phyloP scores from a whole-genome alignment of 2,797 vertebrate genomes.

The Acrocephalus scirpaceus region DNA sequence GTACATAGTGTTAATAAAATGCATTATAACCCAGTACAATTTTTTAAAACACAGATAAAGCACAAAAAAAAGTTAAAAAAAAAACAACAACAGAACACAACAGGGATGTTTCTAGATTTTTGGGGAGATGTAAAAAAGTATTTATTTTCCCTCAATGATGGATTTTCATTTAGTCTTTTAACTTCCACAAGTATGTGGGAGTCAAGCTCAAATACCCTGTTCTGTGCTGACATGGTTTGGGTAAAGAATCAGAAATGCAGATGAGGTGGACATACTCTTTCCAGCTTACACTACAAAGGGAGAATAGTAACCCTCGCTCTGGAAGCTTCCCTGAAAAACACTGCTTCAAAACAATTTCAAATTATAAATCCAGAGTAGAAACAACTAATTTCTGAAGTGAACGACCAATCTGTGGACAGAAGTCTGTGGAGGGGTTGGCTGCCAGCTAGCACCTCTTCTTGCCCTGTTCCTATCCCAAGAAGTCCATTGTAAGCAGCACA shows the following conservation, averaged over 20 bases:
- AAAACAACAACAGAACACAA: background rate
- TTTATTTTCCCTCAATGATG: slow-evolving; percentile 43
- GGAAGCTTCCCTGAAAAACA: slow-evolving; percentile 76
- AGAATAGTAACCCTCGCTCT: slow-evolving; percentile 33
- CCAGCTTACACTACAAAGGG: slow-evolving; percentile 59
- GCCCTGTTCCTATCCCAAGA: slow-evolving; percentile 32
- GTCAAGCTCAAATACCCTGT: slow-evolving; percentile 73
- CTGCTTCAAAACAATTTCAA: slow-evolving; percentile 63
- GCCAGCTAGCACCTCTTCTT: slow-evolving; percentile 56
- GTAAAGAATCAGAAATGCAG: slow-evolving; percentile 57
- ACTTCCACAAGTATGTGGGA: slow-evolving; percentile 70
- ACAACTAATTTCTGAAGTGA: slow-evolving; percentile 33
- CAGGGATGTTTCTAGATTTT: slow-evolving; percentile 72
- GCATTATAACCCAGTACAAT: slow-evolving; percentile 77
- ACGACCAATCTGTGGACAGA: slow-evolving; percentile 36
- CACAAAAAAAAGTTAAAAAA: slow-evolving; percentile 60
- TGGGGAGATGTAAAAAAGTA: slow-evolving; percentile 64
- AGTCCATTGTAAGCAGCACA: slow-evolving; percentile 54
- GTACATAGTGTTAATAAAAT: slow-evolving; percentile 85
- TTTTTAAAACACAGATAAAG: slow-evolving; percentile 73
- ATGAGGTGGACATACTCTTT: slow-evolving; percentile 64
- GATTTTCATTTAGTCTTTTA: slow-evolving; percentile 66
- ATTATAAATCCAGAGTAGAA: slow-evolving; percentile 59
- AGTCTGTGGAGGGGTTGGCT: slow-evolving; percentile 41
- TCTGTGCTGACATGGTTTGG: slow-evolving; percentile 74